Percentiles rank a stretch among this genome's conserved stretches.
These are phyloP conservation scores for Ammodytes dubius DNA, from an alignment of 2,113 vertebrate genomes.

Conservation along the genomic window DNA sequence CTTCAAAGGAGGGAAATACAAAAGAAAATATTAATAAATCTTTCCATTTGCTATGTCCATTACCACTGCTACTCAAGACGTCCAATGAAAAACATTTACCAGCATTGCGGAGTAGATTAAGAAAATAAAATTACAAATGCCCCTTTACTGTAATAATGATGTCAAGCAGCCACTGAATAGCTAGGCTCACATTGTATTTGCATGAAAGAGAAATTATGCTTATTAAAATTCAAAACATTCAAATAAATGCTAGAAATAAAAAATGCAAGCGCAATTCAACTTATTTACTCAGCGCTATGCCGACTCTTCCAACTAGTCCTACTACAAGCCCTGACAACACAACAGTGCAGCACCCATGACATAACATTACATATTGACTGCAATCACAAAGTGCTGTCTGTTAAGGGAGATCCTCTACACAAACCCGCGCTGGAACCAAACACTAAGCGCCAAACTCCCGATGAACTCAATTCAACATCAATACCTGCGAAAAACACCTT, in stretches of 20 bases:
- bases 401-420: slow-evolving; percentile 2
- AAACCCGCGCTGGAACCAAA: slow-evolving; percentile 15
- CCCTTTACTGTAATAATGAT: slow-evolving; percentile 19
- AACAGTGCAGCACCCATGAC: neutral
- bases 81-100: slow-evolving; percentile 1
- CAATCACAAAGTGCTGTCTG: neutral
- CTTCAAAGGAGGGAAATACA: neutral
- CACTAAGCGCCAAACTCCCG: slow-evolving; percentile 4
- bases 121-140: slow-evolving; percentile 16
- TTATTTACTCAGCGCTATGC: neutral
- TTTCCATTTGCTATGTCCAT: too few relatives aligned
- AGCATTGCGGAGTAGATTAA: neutral
- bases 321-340: neutral
- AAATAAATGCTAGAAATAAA: neutral
- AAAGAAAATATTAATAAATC: too few relatives aligned
- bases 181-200: neutral
- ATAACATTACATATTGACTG: neutral
- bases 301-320: neutral
- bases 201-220: neutral
- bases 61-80: neutral
- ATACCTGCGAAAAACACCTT: slow-evolving; percentile 31
- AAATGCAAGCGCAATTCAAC: neutral
- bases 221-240: neutral
- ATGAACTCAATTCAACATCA: slow-evolving; percentile 26
- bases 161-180: neutral